Evolutionary conservation across 2,113 vertebrate species (phyloP).

Genomic region (Sinocyclocheilus rhinocerous): DNA sequence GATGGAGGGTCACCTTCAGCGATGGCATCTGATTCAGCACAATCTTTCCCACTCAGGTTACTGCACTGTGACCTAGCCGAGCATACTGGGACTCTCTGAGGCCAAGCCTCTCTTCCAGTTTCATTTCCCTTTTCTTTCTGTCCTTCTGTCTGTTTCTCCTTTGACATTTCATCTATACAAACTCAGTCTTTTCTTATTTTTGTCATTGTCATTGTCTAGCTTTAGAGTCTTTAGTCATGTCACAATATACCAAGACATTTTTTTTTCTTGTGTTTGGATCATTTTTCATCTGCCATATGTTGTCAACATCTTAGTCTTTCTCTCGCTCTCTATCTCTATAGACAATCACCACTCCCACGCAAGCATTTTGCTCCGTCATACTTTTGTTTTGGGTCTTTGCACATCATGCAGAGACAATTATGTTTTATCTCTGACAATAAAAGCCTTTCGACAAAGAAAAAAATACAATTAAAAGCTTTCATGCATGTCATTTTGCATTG

Average conservation of each 20-base stretch:
- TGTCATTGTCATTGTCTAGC: slow-evolving; percentile 26
- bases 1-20: slow-evolving; percentile 79
- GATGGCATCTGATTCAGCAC: slow-evolving; percentile 79
- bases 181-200: not conserved
- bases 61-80: slow-evolving; percentile 70
- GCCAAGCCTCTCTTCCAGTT: slow-evolving; percentile 3
- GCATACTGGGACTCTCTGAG: slow-evolving; percentile 58
- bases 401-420: slow-evolving; percentile 20
- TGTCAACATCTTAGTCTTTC: slow-evolving; percentile 47
- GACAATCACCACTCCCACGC: not conserved
- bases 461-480: slow-evolving; percentile 17
- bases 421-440: slow-evolving; percentile 15
- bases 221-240: slow-evolving; percentile 38
- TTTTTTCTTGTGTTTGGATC: slow-evolving; percentile 2
- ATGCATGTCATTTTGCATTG: slow-evolving; percentile 25
- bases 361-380: not conserved
- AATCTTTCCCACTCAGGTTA: slow-evolving; percentile 74
- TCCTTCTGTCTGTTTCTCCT: not conserved
- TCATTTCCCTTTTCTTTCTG: not conserved
- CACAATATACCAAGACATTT: not conserved
- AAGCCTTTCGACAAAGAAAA: not conserved
- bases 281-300: slow-evolving; percentile 64
- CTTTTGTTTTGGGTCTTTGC: slow-evolving; percentile 24
- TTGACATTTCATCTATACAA: slow-evolving; percentile 37
- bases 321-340: slow-evolving; percentile 13